Percentiles rank a stretch among this genome's conserved stretches.
Evolutionary conservation across 2,888 invertebrate genomes (phyloP).

Genomic region (Dynastes tityus): DNA sequence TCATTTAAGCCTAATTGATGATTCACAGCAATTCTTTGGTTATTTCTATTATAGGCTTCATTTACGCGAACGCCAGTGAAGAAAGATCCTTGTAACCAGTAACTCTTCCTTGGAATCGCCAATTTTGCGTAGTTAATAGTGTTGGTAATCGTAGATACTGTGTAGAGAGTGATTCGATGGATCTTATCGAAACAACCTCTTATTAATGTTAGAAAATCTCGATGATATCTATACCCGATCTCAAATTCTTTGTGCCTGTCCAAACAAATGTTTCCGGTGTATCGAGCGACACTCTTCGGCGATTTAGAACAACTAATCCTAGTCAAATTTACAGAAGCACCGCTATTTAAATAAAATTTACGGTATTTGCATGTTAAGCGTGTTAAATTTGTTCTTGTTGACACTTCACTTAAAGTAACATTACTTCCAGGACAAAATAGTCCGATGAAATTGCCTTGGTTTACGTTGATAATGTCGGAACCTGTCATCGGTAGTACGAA

Average conservation of each 20-base stretch:
- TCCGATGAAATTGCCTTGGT: slow-evolving; percentile 51
- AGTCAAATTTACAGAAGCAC: neutral
- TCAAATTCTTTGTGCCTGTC: slow-evolving; percentile 64
- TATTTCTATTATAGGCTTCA: slow-evolving; percentile 61
- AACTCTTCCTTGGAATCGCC: slow-evolving; percentile 69
- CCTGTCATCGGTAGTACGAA: slow-evolving; percentile 56
- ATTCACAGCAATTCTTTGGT: slow-evolving; percentile 63
- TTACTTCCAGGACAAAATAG: slow-evolving; percentile 57
- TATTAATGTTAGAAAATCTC: slow-evolving; percentile 71
- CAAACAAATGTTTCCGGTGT: slow-evolving; percentile 69
- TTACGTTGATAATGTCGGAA: slow-evolving; percentile 51
- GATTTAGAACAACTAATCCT: neutral
- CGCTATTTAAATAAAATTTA: too few species aligned
- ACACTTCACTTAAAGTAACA: slow-evolving; percentile 53
- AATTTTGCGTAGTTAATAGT: slow-evolving; percentile 70
- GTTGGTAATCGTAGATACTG: slow-evolving; percentile 71
- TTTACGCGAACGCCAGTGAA: slow-evolving; percentile 63
- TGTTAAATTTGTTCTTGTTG: slow-evolving; percentile 63
- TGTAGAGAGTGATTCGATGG: slow-evolving; percentile 72
- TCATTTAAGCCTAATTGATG: slow-evolving; percentile 60
- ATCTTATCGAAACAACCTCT: slow-evolving; percentile 74
- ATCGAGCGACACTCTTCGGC: slow-evolving; percentile 63
- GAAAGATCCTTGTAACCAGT: slow-evolving; percentile 71
- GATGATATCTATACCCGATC: slow-evolving; percentile 72
- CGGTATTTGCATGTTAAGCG: neutral